These are phyloP conservation scores for Esperia sulphurella DNA, from an alignment of 2,888 invertebrate genomes.

Conservation along the genomic window DNA sequence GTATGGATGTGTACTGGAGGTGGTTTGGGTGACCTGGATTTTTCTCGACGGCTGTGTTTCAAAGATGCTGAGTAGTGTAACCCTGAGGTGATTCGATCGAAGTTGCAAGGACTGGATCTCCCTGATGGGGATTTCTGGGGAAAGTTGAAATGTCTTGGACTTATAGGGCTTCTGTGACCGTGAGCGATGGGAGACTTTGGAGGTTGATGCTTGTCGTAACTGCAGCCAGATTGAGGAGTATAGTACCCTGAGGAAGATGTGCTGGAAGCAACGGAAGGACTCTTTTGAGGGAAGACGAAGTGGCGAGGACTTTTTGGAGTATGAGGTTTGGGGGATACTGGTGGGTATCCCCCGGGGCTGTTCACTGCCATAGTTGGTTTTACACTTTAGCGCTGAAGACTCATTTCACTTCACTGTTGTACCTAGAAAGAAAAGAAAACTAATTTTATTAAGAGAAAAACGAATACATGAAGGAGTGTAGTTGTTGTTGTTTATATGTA, in stretches of 20 bases:
- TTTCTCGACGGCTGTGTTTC: conserved; percentile 62
- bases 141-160: conserved; percentile 80
- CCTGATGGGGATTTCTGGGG: conserved; percentile 70
- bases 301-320: conserved; percentile 79
- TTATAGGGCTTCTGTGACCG: conserved; percentile 79
- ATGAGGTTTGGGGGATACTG: conserved; percentile 76
- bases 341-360: conserved; percentile 78
- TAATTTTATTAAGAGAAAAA: too few relatives aligned
- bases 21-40: conserved; percentile 68
- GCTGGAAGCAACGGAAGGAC: conserved; percentile 74
- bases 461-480: too few relatives aligned
- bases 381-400: conserved; percentile 36
- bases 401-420: conserved; percentile 39
- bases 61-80: conserved; percentile 64
- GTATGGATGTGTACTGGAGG: conserved; percentile 80
- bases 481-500: too few relatives aligned
- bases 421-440: conserved; percentile 47
- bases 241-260: conserved; percentile 78
- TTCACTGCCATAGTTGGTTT: conserved; percentile 73
- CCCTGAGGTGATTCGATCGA: conserved; percentile 46
- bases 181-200: conserved; percentile 76
- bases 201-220: conserved; percentile 66
- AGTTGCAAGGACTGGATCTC: conserved; percentile 60
- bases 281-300: conserved; percentile 74
- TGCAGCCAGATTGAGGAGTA: conserved; percentile 75